Evolutionary conservation across 1,140 invertebrate genomes (phyloP).

Genomic region (Lepidurus couesii): DNA sequence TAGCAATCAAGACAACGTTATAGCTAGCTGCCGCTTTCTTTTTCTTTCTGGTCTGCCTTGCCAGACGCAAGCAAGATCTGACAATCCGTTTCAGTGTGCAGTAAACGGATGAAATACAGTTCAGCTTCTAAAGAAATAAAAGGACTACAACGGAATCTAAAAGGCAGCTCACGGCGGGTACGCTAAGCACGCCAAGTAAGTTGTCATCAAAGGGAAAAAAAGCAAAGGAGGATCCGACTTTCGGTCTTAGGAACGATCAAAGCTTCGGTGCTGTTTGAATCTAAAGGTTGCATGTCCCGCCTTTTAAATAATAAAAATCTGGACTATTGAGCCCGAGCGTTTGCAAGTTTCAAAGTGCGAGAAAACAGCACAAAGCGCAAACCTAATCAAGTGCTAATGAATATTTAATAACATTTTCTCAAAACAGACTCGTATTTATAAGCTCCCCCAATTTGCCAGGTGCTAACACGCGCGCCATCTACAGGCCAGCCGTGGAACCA

Average conservation of each 20-base stretch:
- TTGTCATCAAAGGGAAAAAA: conserved; percentile 7
- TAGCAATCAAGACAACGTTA: conserved; percentile 19
- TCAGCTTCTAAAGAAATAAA: neutral
- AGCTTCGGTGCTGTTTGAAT: neutral
- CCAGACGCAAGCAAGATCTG: neutral
- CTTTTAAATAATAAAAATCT: neutral
- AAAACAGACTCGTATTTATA: neutral
- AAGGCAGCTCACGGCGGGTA: neutral
- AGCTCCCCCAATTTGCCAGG: neutral
- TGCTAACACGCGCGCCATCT: neutral
- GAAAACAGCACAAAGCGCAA: neutral
- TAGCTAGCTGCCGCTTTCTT: neutral
- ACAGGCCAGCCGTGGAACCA: neutral
- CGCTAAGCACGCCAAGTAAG: neutral
- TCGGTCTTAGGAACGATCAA: neutral
- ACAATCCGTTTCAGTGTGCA: neutral
- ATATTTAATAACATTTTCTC: neutral
- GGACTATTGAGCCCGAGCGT: neutral
- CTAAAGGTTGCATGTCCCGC: conserved; percentile 1
- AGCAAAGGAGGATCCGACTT: neutral
- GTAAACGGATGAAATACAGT: neutral
- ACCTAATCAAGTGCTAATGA: neutral
- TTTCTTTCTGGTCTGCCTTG: neutral
- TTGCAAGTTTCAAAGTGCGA: neutral
- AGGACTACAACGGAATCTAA: neutral